Conservation (phyloP, 2,888 invertebrate species). For the Desoria tigrina region DNA sequence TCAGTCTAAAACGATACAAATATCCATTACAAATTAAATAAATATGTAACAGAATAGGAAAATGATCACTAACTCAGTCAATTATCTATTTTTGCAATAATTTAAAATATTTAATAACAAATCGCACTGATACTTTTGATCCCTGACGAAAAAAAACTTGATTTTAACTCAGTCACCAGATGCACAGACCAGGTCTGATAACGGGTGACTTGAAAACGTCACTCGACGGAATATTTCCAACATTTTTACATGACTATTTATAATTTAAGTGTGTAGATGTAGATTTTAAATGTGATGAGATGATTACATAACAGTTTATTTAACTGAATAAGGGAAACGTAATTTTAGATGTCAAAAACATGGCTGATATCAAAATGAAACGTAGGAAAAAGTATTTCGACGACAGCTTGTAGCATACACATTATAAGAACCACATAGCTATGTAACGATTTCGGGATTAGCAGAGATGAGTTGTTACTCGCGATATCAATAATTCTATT, state of each 20-base stretch:
- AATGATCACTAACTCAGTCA: conserved; percentile 21
- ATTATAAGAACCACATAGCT: not conserved
- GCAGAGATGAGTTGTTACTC: conserved; percentile 6
- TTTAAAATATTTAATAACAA: not conserved
- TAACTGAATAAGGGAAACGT: too few species aligned
- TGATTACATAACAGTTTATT: too few species aligned
- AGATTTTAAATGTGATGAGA: too few species aligned
- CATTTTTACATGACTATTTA: too few species aligned
- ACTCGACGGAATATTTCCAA: too few species aligned
- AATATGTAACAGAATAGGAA: conserved; percentile 19
- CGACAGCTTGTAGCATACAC: not conserved
- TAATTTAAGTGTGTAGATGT: too few species aligned
- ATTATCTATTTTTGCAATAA: conserved; percentile 4
- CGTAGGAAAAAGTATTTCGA: not conserved
- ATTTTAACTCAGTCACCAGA: too few species aligned
- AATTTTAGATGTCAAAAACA: not conserved
- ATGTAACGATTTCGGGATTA: not conserved
- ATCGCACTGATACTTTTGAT: not conserved
- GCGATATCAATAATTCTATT: conserved; percentile 7
- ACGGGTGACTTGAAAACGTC: too few species aligned
- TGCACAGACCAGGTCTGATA: too few species aligned
- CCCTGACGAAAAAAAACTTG: conserved; percentile 10
- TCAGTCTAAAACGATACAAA: conserved; percentile 9
- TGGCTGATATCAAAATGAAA: conserved; percentile 9
- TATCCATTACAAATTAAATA: conserved; percentile 14